Percentiles rank a stretch among this genome's conserved stretches.
Conservation (phyloP, 1,140 invertebrate species). For the Wasmannia auropunctata region DNA sequence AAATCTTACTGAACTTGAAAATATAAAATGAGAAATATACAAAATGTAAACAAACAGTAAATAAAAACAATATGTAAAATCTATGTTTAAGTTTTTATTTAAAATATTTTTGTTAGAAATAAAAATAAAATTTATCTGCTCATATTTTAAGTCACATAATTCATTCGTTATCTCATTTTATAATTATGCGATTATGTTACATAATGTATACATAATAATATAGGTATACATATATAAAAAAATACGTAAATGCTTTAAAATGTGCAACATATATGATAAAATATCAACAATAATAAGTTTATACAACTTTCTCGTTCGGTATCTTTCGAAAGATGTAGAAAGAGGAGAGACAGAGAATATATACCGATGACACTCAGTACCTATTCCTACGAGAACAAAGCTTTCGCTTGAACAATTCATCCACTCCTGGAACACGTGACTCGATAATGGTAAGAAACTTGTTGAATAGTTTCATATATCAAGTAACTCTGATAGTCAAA, state of each 20-base stretch:
- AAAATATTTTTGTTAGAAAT: neutral
- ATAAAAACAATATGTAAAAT: no score
- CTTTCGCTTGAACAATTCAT: slow-evolving; percentile 6
- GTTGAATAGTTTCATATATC: slow-evolving; percentile 44
- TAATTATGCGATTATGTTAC: neutral
- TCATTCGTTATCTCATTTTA: no score
- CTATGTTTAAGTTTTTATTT: no score
- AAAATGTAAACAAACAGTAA: no score
- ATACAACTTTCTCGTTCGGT: neutral
- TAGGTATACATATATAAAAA: neutral
- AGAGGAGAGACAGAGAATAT: neutral
- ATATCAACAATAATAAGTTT: neutral
- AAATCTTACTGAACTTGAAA: neutral
- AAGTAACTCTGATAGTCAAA: slow-evolving; percentile 35
- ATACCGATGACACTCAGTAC: neutral
- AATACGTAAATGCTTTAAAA: neutral
- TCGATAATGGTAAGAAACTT: slow-evolving; percentile 36
- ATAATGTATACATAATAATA: neutral
- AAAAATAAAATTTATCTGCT: neutral
- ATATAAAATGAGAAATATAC: neutral
- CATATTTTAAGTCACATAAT: no score
- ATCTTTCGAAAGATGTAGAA: neutral
- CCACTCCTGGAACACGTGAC: slow-evolving; percentile 10
- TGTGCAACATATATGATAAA: neutral
- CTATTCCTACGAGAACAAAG: slow-evolving; percentile 8